Conservation (phyloP, 2,888 invertebrate genomes). For the Pedicia rivosa region DNA sequence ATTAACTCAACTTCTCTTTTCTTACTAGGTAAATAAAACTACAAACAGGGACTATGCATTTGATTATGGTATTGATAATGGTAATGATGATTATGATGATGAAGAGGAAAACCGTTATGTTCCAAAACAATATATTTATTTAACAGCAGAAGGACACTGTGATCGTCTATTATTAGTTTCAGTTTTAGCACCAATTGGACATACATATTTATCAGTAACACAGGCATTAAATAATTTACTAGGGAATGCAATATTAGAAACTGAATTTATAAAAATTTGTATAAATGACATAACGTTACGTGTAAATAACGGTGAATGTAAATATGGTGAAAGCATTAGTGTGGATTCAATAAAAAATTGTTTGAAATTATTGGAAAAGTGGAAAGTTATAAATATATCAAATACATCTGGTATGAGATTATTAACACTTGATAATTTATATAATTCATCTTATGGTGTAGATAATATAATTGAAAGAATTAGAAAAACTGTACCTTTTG, state of each 20-base stretch:
- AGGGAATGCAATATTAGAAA: slow-evolving; percentile 41
- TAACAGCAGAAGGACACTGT: slow-evolving; percentile 20
- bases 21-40: too few relatives aligned
- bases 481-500: slow-evolving; percentile 11
- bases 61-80: slow-evolving; percentile 16
- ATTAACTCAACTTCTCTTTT: too few relatives aligned
- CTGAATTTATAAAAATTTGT: slow-evolving; percentile 46
- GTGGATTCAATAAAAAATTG: slow-evolving; percentile 77
- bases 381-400: slow-evolving; percentile 56
- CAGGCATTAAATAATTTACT: slow-evolving; percentile 39
- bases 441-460: slow-evolving; percentile 28
- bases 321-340: slow-evolving; percentile 72
- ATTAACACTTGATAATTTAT: slow-evolving; percentile 30
- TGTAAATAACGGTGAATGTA: slow-evolving; percentile 38
- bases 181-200: slow-evolving; percentile 53
- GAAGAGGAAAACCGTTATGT: slow-evolving; percentile 17
- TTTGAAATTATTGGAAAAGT: slow-evolving; percentile 61
- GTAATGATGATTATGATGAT: slow-evolving; percentile 19
- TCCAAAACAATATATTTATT: slow-evolving; percentile 17
- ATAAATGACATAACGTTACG: slow-evolving; percentile 47
- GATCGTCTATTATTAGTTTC: slow-evolving; percentile 39
- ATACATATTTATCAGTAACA: slow-evolving; percentile 55
- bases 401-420: slow-evolving; percentile 29
- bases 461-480: slow-evolving; percentile 25
- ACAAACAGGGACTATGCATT: slow-evolving; percentile 6